Evolutionary conservation across 2,797 vertebrate species (phyloP).

Genomic region (Xiphorhynchus erythropygius): DNA sequence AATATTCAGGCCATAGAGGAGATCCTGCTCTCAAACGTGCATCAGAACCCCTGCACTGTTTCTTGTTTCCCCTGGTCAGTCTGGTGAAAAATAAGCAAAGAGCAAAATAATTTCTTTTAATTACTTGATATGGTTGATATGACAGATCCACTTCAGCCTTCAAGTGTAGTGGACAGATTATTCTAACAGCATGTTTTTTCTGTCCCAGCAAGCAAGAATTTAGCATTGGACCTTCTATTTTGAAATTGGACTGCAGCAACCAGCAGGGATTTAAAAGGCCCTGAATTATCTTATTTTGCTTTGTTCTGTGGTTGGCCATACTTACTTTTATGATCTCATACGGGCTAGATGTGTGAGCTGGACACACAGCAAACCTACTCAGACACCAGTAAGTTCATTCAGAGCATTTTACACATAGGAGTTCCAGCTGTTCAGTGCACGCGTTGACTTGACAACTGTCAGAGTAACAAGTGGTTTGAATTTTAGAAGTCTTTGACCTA

Average conservation of each 20-base stretch:
- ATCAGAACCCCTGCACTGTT: neutral
- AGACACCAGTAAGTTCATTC: neutral
- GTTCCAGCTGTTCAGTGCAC: neutral
- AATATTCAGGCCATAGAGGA: neutral
- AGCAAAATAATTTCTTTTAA: neutral
- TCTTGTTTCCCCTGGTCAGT: neutral
- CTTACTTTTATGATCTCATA: neutral
- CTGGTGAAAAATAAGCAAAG: neutral
- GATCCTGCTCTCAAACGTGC: fast-evolving
- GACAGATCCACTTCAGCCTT: neutral
- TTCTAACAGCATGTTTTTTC: neutral
- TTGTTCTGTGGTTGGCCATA: neutral
- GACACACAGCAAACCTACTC: neutral
- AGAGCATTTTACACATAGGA: neutral
- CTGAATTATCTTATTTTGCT: neutral
- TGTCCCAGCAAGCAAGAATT: neutral
- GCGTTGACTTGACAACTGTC: neutral
- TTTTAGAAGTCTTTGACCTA: neutral
- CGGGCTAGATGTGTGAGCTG: neutral
- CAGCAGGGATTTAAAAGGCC: neutral
- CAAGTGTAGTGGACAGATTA: neutral
- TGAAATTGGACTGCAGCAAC: neutral
- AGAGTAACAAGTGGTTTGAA: neutral
- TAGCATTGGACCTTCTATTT: neutral
- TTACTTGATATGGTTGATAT: neutral